Evolutionary conservation across 1,140 invertebrate species (phyloP), one percentile per base, ranked within the genome.

Genomic region (Formica selysi): DNA sequence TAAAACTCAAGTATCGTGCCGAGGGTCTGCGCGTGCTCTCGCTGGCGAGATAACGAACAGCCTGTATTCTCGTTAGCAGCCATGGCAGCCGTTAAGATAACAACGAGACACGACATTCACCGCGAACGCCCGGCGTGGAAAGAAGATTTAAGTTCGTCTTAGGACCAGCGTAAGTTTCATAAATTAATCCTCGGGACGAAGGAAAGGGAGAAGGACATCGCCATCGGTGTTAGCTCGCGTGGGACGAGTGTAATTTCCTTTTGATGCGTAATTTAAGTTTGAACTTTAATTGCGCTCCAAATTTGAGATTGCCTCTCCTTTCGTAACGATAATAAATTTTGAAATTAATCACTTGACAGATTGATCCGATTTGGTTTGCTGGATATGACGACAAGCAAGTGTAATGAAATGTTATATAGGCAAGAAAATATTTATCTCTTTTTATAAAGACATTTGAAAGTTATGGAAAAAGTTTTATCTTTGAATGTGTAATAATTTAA

Each of bases 11-110:
- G 91, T 89, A 88, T 91, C 88, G 86, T 89, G 88, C 86, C 87
- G 90, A 89, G 83, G 68, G 91, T 41, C 89, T 87, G 90, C 92
- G 91, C 92, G 90, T 92, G 90, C 91, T 92, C 92, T 92, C 67
- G 85, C 88, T 80, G 83, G 81, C 61, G 76, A 93, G 92, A 93
- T 93, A 93, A 92, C 92, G 90, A 91, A 90, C 89, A 87, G 89
- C 89, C 91, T 88, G 91, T 91, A 93, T 92, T 93, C 92, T 91
- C 91, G 86, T 92, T 92, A 88, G 91, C 88, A 88, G 87, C 85
- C 91, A 70, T 88, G 86, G 83, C 86, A 90, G 87, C 91, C 90
- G 89, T 92, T 92, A 91, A 91, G 91, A 92, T 92, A 91, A 90
- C 91, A 90, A 85, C 87, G 90, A 89, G 85, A 90, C 88, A 84